Evolutionary conservation across 2,797 vertebrate genomes (phyloP), one percentile per base, ranked within the genome.

Genomic region (Amniataba percoides): DNA sequence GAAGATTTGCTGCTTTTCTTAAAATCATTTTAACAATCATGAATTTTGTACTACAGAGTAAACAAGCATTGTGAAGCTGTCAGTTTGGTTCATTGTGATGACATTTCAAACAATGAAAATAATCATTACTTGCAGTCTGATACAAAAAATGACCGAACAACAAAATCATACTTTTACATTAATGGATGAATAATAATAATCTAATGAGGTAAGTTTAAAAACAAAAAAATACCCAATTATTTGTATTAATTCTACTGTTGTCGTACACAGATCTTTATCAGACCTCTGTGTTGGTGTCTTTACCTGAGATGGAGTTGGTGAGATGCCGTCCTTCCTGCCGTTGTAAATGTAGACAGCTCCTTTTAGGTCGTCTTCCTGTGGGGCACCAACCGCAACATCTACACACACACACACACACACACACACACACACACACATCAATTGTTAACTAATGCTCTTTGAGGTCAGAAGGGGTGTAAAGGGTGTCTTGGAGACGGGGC

Each of bases 301-400:
- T 93, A 99, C 98, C 96, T 99, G 98, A 75, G 98, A 98, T 83
- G 96, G 97, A 1, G 84, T 85, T n/a, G 90, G 66, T 0, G 95
- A 96, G 90, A 99, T 96, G 15, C 98, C 98, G 0, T 96, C 94
- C 76, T 90, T 85, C 78, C 97, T 96, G 66, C 98, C 97, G 36
- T 99, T 99, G 91, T 99, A 99, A 93, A 99, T 98, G 87, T 99
- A 99, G 83, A 99, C 67, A 18, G 96, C 96, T 7, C 98, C 98
- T 85, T 80, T 92, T 9, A 97, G 93, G n/a, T 98, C 85, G 2
- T 99, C 96, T 92, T 99, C 98, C 39, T 99, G 98, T 5, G 98
- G 98, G 14, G 98, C 98, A 9, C 97, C 98, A 69, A 99, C 90
- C 0, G 96, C 98, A 84, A 99, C 95, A 88, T 99, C 98, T 99